Base-by-base conservation (phyloP, 2,888 invertebrate species). In the Heliconius charithonia region DNA sequence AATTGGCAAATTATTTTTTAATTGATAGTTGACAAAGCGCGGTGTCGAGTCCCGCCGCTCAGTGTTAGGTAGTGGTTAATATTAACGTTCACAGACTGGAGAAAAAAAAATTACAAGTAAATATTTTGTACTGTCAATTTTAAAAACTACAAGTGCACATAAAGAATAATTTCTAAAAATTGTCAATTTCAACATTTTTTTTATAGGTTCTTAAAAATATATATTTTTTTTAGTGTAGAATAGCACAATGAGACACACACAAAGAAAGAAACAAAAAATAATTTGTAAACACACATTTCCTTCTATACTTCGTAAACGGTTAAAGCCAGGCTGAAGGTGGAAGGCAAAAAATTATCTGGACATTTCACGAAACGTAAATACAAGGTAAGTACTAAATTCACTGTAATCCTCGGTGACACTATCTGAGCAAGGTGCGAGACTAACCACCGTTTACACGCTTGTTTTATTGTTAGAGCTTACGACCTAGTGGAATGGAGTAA, bases 291-390 rank as follows among this genome's bases (percentile, higher is more conserved):
- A 9, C 25, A 29, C 1, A 25, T 25, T 41, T 41, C 9, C 41
- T 41, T n/a, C 25, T 4, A 6, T 41, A 4, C 27, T 65, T 66
- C 32, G 29, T 7, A 16, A 45, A 41, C 25, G 41, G 41, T 25
- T 16, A 6, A 25, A 41, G 22, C 59, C 51, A 51, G 56, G 45
- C 70, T 56, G 51, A 16, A 27, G 67, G 37, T 37, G n/a, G 27
- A 75, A 75, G 51, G 51, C 80, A 78, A 80, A 80, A 80, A 80
- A 78, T 80, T 78, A 80, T 80, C 78, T 74, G 59, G 27, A 25
- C 66, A 27, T 72, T 75, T 56, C 65, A 32, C 71, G 32, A 74
- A 29, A 78, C 76, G 70, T 73, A 80, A 75, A 80, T 76, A 69
- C 69, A 78, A 76, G 65, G 56, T 63, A 70, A 51, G 69, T 72